Evolutionary conservation across 2,797 vertebrate genomes (phyloP), one percentile per base, ranked within the genome.

Genomic region (Intellagama lesueurii): DNA sequence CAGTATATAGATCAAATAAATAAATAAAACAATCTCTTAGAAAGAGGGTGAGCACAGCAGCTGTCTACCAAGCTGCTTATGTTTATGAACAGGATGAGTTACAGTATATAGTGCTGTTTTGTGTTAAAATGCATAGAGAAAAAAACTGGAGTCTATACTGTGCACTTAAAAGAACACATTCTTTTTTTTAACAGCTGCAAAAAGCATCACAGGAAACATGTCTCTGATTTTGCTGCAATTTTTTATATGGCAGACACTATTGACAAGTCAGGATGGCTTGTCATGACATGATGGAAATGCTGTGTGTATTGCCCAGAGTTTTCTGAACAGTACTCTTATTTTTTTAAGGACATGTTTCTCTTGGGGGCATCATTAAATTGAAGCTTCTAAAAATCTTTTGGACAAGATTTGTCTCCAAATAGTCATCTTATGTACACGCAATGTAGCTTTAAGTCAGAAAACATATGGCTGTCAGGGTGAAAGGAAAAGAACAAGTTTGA

Each of bases 211-310:
- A 72, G 70, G 76, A 90, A 95, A 49, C 6, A 0, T 86, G 47
- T 88, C 56, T 86, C 87, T 52, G 70, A 89, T 83, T 28, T 22
- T 80, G 82, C 72, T 91, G 75, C 5, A 56, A 92, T 94, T 95
- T 95, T 90, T 93, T 93, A 93, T 86, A 86, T 12, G 78, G 81
- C 26, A 92, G 89, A 93, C 89, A 90, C 28, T 90, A 89, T 86
- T 64, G 88, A 94, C 66, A 90, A 73, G 81, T 92, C 68, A 70
- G 14, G 1, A 52, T 84, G 32, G 86, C 80, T 64, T 87, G 87
- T 82, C 83, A 91, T 44, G 40, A 86, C 35, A 72, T 80, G 89
- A 92, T 89, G 88, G 85, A 92, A 94, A 92, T 81, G n/a, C 26
- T 93, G n/a, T 35, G 5, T 87, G 32, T 17, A 47, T 86, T 89